A percentile compares a stretch with the other conserved stretches of the same genome.
Evolutionary conservation across 1,140 invertebrate genomes (phyloP).

Genomic region (Caenorhabditis latens): DNA sequence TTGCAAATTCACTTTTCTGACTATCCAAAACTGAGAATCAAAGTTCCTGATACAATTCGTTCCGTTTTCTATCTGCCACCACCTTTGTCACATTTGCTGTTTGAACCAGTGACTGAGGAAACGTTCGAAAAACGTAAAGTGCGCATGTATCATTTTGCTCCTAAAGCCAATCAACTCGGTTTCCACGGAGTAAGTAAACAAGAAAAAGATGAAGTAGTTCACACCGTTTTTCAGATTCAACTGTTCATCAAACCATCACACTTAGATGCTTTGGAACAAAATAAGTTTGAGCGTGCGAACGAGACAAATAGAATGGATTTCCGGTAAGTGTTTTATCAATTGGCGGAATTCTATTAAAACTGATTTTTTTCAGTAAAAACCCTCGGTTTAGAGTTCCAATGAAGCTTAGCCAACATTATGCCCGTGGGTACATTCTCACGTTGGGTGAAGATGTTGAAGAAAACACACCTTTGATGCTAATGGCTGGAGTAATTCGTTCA

Average conservation of each 20-base stretch:
- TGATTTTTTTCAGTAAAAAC: not conserved
- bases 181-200: not conserved
- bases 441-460: not conserved
- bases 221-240: not conserved
- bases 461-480: conserved; percentile 10
- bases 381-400: not conserved
- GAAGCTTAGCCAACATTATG: not conserved
- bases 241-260: not conserved
- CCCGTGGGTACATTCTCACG: not conserved
- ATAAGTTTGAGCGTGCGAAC: not conserved
- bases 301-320: not conserved
- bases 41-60: not conserved
- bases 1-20: not conserved
- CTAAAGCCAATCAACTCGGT: not conserved
- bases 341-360: not conserved
- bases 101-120: not conserved
- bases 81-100: not conserved
- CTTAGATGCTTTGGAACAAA: not conserved
- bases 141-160: not conserved
- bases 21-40: not conserved
- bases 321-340: not conserved
- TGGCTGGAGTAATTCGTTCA: conserved; percentile 2
- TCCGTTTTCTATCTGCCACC: not conserved
- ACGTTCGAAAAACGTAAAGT: not conserved
- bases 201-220: not conserved